phyloP scores from a whole-genome alignment of 2,797 vertebrate genomes.

The Fringilla coelebs region DNA sequence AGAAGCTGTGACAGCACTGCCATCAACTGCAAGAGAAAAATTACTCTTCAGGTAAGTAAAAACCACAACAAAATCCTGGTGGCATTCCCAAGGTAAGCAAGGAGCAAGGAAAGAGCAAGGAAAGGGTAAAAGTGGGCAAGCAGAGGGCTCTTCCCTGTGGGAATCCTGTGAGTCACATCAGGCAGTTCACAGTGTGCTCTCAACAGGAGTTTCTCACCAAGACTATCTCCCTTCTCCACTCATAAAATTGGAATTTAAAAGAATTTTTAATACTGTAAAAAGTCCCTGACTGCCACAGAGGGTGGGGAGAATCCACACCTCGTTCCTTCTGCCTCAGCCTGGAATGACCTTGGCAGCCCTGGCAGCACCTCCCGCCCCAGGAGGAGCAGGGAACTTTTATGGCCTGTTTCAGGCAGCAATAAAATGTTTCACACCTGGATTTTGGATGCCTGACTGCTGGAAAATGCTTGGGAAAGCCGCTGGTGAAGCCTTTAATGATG shows the following conservation, averaged over 20 bases:
- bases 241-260: neutral
- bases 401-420: neutral
- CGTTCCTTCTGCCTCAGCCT: neutral
- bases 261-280: fast-evolving
- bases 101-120: neutral
- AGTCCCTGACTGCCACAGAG: fast-evolving
- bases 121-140: neutral
- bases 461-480: neutral
- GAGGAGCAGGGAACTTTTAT: neutral
- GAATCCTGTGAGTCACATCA: neutral
- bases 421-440: neutral
- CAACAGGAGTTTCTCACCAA: neutral
- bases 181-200: neutral
- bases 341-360: neutral
- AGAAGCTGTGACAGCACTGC: neutral
- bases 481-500: neutral
- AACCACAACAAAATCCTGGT: neutral
- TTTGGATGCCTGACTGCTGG: neutral
- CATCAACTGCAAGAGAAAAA: neutral
- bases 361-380: fast-evolving
- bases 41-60: neutral
- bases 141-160: neutral
- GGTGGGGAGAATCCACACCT: neutral
- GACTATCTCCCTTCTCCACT: neutral
- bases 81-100: neutral